Evolutionary conservation across 2,888 invertebrate species (phyloP).

Genomic region (Uloborus plumipes): DNA sequence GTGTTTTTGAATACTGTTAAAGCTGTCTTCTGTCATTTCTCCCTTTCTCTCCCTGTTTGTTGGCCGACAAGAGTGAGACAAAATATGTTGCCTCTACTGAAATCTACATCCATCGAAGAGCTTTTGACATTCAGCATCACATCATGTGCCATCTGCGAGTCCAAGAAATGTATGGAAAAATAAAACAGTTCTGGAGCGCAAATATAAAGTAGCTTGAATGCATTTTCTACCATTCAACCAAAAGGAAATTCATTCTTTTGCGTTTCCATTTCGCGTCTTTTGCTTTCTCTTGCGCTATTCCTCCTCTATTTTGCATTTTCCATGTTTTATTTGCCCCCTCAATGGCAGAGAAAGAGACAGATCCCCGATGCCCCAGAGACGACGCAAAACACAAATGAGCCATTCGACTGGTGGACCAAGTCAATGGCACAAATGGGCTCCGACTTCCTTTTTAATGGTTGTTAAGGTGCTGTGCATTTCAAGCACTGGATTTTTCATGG

Average conservation of each 20-base stretch:
- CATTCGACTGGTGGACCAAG: not conserved
- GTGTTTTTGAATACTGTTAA: conserved; percentile 7
- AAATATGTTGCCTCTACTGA: not conserved
- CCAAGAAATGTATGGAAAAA: conserved; percentile 8
- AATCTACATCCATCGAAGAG: conserved; percentile 7
- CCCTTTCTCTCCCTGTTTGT: not conserved
- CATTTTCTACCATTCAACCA: conserved; percentile 11
- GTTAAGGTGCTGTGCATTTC: too few species aligned
- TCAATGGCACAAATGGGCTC: too few species aligned
- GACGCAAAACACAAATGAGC: conserved; percentile 5
- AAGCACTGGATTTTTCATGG: too few species aligned
- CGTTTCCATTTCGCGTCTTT: conserved; percentile 1
- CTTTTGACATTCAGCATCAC: conserved; percentile 15
- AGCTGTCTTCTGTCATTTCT: conserved; percentile 2
- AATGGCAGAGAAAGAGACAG: not conserved
- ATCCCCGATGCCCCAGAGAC: not conserved
- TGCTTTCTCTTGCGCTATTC: not conserved
- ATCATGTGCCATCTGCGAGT: conserved; percentile 17
- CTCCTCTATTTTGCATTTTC: conserved; percentile 3
- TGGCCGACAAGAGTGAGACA: not conserved
- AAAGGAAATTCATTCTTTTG: conserved; percentile 7
- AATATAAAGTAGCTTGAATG: conserved; percentile 1
- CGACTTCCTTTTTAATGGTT: too few species aligned
- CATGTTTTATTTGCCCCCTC: not conserved
- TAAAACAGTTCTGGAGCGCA: conserved; percentile 2